These are phyloP conservation scores for Creontiades dilutus DNA, from an alignment of 2,888 invertebrate species.

Conservation along the genomic window DNA sequence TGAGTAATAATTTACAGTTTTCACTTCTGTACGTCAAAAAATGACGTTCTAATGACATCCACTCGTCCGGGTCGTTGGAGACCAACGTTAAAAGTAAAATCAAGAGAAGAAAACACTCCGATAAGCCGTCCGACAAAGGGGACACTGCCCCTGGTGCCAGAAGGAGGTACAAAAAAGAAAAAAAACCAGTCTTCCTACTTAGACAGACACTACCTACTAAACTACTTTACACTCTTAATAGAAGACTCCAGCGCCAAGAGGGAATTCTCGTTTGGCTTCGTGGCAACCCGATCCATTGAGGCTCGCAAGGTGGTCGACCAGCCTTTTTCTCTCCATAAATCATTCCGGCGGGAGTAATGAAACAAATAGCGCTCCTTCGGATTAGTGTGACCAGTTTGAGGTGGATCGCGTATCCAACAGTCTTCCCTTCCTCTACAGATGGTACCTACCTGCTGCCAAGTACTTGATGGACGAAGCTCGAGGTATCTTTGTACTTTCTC, in stretches of 20 bases:
- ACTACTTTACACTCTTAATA: constrained; percentile 55
- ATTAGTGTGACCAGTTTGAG: background rate
- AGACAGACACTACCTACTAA: constrained; percentile 58
- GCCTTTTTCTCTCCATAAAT: constrained; percentile 36
- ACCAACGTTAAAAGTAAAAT: no score
- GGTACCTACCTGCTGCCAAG: background rate
- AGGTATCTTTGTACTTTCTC: constrained; percentile 4
- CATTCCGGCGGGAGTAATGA: constrained; percentile 19
- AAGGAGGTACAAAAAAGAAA: constrained; percentile 20
- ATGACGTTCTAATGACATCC: no score
- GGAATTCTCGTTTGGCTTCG: constrained; percentile 33
- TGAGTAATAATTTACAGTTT: no score
- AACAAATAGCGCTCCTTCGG: constrained; percentile 19
- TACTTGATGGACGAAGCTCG: constrained; percentile 4
- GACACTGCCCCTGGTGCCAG: constrained; percentile 13
- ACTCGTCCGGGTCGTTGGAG: no score
- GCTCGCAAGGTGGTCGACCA: constrained; percentile 35
- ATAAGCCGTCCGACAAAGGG: constrained; percentile 27
- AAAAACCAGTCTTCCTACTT: constrained; percentile 58
- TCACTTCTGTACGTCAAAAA: no score
- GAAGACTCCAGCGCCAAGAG: constrained; percentile 21
- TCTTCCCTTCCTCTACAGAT: no score
- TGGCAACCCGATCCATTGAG: constrained; percentile 28
- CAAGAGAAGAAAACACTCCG: background rate
- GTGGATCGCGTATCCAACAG: background rate